Evolutionary conservation across 2,888 invertebrate genomes (phyloP), one percentile per base, ranked within the genome.

Genomic region (Antheraea assamensis): DNA sequence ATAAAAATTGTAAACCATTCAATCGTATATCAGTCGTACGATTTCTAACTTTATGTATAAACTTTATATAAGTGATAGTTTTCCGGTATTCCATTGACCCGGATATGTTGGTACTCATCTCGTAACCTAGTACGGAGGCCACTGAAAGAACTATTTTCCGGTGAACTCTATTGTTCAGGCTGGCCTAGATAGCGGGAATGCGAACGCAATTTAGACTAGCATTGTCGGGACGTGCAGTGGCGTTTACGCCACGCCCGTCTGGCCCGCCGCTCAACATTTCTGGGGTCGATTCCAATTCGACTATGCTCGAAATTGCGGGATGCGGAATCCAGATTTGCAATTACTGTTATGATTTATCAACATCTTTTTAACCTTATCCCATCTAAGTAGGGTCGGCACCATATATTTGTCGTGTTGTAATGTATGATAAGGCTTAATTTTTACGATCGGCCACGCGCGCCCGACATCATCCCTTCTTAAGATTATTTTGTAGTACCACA

Each of bases 111-210:
- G 71, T 74, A 78, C 77, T 80, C 70, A 74, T 82, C 88, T 88
- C 86, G 88, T 89, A 90, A 89, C 88, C 88, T 84, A 89, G 88
- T 87, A 85, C 86, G 83, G 87, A 86, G 86, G 84, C 84, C 81
- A 72, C 78, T 89, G 86, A 90, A 89, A 90, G 91, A 88, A 88
- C 84, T 84, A 85, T 90, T 85, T 89, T 89, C 87, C 79, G 87
- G 82, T 83, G 85, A 86, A 83, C 86, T 84, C 87, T 83, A 92
- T 93, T 93, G 92, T 93, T 89, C 86, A 78, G 79, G 80, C 80
- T 87, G 92, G 83, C 92, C 93, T 89, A 92, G 90, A 92, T 93
- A 84, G 87, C 80, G 71, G 77, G 92, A 93, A 92, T 92, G 91
- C 86, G 92, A 90, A 90, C 89, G 91, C 93, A 92, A 92, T 92